A percentile compares a stretch with the other conserved stretches of the same genome.
These are phyloP conservation scores for Lutjanus argentimaculatus DNA, from an alignment of 2,797 vertebrate genomes.

Conservation along the genomic window DNA sequence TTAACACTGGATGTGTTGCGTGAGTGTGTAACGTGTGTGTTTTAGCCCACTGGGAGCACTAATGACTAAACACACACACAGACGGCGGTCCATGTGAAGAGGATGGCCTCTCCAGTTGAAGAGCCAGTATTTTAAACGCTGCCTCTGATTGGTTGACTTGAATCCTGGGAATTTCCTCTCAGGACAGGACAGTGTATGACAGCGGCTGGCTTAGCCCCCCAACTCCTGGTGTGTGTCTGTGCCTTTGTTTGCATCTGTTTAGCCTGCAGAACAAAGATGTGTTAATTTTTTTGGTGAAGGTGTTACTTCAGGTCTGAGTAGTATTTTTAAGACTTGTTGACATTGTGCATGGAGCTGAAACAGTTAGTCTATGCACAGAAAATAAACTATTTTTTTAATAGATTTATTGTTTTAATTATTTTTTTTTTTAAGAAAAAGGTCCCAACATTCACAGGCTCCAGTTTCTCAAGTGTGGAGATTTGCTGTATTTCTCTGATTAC, in stretches of 20 bases:
- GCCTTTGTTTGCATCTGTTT: constrained; percentile 12
- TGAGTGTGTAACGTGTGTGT: constrained; percentile 42
- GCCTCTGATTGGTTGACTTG: constrained; percentile 64
- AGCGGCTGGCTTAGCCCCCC: not conserved
- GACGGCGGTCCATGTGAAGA: constrained; percentile 66
- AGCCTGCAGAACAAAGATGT: not conserved
- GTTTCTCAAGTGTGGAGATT: not conserved
- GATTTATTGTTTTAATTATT: not conserved
- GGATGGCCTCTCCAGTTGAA: constrained; percentile 61
- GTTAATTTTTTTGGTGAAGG: not conserved
- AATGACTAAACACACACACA: constrained; percentile 54
- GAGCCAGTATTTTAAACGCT: constrained; percentile 53
- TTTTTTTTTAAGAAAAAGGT: not conserved
- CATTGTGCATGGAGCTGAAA: not conserved
- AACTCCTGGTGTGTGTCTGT: constrained; percentile 34
- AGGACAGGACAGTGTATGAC: constrained; percentile 28
- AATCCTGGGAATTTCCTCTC: constrained; percentile 64
- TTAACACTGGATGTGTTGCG: constrained; percentile 28
- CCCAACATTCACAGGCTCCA: not conserved
- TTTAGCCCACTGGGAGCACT: constrained; percentile 39
- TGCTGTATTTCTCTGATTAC: not conserved
- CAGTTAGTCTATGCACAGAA: not conserved
- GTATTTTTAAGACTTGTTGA: not conserved
- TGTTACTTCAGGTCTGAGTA: not conserved
- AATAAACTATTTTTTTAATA: not conserved